These are phyloP conservation scores for Aproaerema taeniolella DNA, from an alignment of 2,888 invertebrate genomes.

Conservation along the genomic window DNA sequence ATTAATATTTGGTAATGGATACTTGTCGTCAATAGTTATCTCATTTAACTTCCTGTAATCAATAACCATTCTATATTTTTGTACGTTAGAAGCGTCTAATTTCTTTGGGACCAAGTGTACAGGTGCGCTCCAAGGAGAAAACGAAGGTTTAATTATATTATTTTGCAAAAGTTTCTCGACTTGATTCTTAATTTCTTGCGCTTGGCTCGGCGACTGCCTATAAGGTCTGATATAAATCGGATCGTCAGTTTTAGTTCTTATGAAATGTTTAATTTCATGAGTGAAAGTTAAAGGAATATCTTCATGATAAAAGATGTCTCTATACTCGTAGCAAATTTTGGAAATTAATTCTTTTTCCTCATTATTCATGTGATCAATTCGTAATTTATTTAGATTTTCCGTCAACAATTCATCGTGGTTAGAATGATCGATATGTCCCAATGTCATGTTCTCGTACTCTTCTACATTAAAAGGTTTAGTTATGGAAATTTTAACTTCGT, in stretches of 20 bases:
- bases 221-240: neutral
- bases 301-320: slow-evolving; percentile 7
- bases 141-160: neutral
- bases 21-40: neutral
- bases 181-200: neutral
- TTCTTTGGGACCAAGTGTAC: neutral
- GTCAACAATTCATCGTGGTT: neutral
- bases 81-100: neutral
- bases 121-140: neutral
- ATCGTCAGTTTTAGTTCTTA: slow-evolving; percentile 1
- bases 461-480: neutral
- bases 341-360: no score
- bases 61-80: neutral
- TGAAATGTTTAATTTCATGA: slow-evolving; percentile 1
- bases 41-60: neutral
- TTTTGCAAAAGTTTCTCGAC: neutral
- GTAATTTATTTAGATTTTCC: slow-evolving; percentile 1
- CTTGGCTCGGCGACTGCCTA: neutral
- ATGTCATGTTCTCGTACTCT: neutral
- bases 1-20: neutral
- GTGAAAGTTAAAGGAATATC: neutral
- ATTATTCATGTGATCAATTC: slow-evolving; percentile 3
- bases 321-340: no score
- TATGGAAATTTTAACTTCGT: neutral
- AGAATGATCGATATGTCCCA: neutral